Evolutionary conservation across 2,888 invertebrate species (phyloP).

Genomic region (Polydrusus cervinus): DNA sequence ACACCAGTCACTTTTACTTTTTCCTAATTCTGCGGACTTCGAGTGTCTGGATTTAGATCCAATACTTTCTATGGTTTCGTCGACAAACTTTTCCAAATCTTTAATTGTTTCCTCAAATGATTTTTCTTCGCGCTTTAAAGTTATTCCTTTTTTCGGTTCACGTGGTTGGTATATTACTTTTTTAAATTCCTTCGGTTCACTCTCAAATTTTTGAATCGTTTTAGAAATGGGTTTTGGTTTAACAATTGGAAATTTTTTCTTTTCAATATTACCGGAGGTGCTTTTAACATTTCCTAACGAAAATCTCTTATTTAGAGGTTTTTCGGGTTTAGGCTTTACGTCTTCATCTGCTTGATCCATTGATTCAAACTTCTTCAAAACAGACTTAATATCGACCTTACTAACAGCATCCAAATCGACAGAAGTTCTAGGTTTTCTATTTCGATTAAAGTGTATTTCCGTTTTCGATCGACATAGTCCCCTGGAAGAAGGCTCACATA

Average conservation of each 20-base stretch:
- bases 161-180: constrained; percentile 36
- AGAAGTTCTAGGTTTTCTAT: constrained; percentile 61
- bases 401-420: constrained; percentile 68
- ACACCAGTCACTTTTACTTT: constrained; percentile 60
- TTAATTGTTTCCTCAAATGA: constrained; percentile 57
- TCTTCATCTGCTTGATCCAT: constrained; percentile 55
- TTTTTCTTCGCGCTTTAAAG: constrained; percentile 33
- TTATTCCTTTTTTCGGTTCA: constrained; percentile 26
- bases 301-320: constrained; percentile 37
- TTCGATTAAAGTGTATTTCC: constrained; percentile 65
- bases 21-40: constrained; percentile 36
- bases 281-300: constrained; percentile 45
- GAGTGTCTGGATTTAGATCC: constrained; percentile 48
- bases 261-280: constrained; percentile 3
- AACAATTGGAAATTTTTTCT: constrained; percentile 35
- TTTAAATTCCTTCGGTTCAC: constrained; percentile 50
- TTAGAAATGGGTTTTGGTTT: constrained; percentile 55
- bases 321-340: constrained; percentile 41
- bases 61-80: constrained; percentile 58
- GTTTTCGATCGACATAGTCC: constrained; percentile 67
- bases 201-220: constrained; percentile 59
- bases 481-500: constrained; percentile 54
- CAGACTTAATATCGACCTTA: constrained; percentile 69
- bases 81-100: constrained; percentile 62
- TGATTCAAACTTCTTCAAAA: constrained; percentile 68